Evolutionary conservation across 1,140 invertebrate species (phyloP).

Genomic region (Steinernema khuongi): DNA sequence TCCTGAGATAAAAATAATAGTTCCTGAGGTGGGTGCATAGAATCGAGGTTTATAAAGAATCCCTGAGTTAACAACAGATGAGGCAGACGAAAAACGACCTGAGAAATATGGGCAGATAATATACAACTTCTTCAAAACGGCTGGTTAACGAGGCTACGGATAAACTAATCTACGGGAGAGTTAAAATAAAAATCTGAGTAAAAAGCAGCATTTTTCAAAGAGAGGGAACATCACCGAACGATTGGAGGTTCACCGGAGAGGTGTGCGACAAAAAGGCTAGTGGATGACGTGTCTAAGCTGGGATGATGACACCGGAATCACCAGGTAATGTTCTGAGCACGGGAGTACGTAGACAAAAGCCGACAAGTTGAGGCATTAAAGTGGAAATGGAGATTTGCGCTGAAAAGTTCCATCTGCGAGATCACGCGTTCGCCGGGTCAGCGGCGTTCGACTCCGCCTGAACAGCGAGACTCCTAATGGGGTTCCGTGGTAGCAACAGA

Average conservation of each 20-base stretch:
- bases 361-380: neutral
- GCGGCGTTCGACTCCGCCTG: neutral
- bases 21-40: neutral
- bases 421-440: neutral
- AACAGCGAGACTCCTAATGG: neutral
- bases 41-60: constrained; percentile 11
- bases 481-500: neutral
- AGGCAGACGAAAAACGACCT: constrained; percentile 1
- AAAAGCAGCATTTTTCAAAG: neutral
- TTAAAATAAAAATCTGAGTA: neutral
- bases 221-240: constrained; percentile 1
- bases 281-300: neutral
- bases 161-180: neutral
- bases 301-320: neutral
- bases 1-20: neutral
- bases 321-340: constrained; percentile 9
- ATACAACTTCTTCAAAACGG: neutral
- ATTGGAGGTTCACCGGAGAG: neutral
- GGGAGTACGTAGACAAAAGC: neutral
- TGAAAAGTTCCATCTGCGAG: neutral
- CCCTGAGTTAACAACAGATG: neutral
- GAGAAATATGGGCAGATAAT: neutral
- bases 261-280: neutral
- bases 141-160: neutral
- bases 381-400: neutral